Evolutionary conservation across 2,888 invertebrate genomes (phyloP).

Genomic region (Synergus itoensis): DNA sequence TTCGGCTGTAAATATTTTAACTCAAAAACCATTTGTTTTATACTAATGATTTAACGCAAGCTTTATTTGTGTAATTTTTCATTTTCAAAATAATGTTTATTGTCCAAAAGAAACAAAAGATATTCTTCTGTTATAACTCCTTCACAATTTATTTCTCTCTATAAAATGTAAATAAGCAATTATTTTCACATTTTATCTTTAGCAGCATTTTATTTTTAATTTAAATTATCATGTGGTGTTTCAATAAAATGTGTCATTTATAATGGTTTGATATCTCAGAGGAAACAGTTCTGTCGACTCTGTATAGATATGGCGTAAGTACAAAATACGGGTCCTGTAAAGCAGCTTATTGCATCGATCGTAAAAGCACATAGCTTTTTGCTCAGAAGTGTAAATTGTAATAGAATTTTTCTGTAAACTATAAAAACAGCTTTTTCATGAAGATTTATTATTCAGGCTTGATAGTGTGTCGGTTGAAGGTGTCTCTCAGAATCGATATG

Average conservation of each 20-base stretch:
- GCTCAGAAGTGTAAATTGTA: slow-evolving; percentile 56
- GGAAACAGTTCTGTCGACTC: slow-evolving; percentile 5
- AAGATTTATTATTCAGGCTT: neutral
- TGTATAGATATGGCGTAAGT: neutral
- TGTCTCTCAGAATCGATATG: slow-evolving; percentile 70
- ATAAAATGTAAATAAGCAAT: too few relatives aligned
- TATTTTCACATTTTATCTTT: too few relatives aligned
- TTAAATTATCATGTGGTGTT: too few relatives aligned
- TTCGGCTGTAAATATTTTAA: slow-evolving; percentile 13
- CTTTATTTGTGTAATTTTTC: neutral
- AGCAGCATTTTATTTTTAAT: neutral
- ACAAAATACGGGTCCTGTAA: slow-evolving; percentile 40
- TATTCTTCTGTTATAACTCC: neutral
- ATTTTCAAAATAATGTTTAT: slow-evolving; percentile 19
- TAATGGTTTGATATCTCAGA: neutral
- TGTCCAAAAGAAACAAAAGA: neutral
- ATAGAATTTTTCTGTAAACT: slow-evolving; percentile 17
- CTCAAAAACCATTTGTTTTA: slow-evolving; percentile 5
- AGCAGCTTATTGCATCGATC: slow-evolving; percentile 28
- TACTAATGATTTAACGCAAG: slow-evolving; percentile 16
- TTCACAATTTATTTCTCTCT: too few relatives aligned
- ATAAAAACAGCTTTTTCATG: neutral
- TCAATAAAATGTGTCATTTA: slow-evolving; percentile 19
- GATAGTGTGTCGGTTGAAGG: slow-evolving; percentile 53
- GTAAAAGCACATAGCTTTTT: slow-evolving; percentile 11